A percentile compares a stretch with the other conserved stretches of the same genome.
These are phyloP conservation scores for Strigamia maritima DNA, from an alignment of 2,888 invertebrate genomes.

Conservation along the genomic window DNA sequence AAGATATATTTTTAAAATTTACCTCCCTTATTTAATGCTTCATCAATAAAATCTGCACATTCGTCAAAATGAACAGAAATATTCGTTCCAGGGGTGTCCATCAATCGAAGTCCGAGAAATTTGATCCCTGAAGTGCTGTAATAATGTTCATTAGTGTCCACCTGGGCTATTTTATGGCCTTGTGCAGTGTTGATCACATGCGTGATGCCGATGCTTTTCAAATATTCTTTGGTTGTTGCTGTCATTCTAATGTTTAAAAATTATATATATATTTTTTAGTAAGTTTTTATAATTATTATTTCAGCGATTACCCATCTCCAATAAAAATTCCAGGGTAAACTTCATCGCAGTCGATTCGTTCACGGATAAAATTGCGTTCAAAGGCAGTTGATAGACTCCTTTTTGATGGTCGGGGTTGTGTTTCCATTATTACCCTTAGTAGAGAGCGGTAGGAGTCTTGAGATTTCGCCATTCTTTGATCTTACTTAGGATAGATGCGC, in stretches of 20 bases:
- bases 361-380: slow-evolving; percentile 1
- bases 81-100: slow-evolving; percentile 73
- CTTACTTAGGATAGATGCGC: too few relatives aligned
- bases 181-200: slow-evolving; percentile 85
- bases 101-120: slow-evolving; percentile 76
- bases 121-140: slow-evolving; percentile 68
- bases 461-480: not conserved
- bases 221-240: slow-evolving; percentile 52
- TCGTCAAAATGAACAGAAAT: slow-evolving; percentile 76
- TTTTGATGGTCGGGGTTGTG: not conserved
- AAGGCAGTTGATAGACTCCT: not conserved
- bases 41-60: slow-evolving; percentile 77
- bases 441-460: not conserved
- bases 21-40: slow-evolving; percentile 71
- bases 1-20: slow-evolving; percentile 43
- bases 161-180: slow-evolving; percentile 75
- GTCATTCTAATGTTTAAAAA: not conserved
- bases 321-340: slow-evolving; percentile 34
- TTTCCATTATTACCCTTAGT: slow-evolving; percentile 9
- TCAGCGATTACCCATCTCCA: slow-evolving; percentile 8
- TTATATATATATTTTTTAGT: not conserved
- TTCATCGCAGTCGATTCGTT: slow-evolving; percentile 22
- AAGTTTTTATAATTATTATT: not conserved
- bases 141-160: slow-evolving; percentile 71
- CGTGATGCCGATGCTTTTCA: slow-evolving; percentile 72